Evolutionary conservation across 2,113 vertebrate genomes (phyloP).

Genomic region (Narcine bancroftii): DNA sequence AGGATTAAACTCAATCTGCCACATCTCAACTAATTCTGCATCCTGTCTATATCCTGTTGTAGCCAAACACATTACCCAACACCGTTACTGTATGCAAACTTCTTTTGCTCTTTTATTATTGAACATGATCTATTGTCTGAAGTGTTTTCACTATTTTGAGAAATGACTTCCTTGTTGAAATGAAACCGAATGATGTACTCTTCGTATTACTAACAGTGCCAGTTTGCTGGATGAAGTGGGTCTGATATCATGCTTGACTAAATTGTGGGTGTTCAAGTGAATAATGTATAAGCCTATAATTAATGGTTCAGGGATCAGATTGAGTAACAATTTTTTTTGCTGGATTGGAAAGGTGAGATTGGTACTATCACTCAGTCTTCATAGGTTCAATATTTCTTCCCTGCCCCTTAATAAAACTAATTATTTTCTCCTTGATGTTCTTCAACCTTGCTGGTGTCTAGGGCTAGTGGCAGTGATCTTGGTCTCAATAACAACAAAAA

Average conservation of each 20-base stretch:
- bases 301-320: not conserved
- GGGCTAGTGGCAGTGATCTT: not conserved
- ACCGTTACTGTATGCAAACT: too few species aligned
- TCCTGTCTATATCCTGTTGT: too few species aligned
- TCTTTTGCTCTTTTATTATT: not conserved
- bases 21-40: too few species aligned
- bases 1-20: too few species aligned
- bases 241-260: not conserved
- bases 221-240: not conserved
- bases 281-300: not conserved
- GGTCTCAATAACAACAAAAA: not conserved
- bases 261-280: not conserved
- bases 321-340: not conserved
- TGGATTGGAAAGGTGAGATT: not conserved
- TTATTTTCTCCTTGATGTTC: not conserved
- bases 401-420: not conserved
- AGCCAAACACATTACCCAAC: too few species aligned
- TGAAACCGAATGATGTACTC: not conserved
- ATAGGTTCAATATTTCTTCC: not conserved
- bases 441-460: not conserved
- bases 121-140: not conserved
- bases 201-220: not conserved
- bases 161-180: not conserved
- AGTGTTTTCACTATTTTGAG: not conserved
- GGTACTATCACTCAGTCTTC: not conserved